phyloP scores from a whole-genome alignment of 2,797 vertebrate genomes.

The Spinus olivaceus region DNA sequence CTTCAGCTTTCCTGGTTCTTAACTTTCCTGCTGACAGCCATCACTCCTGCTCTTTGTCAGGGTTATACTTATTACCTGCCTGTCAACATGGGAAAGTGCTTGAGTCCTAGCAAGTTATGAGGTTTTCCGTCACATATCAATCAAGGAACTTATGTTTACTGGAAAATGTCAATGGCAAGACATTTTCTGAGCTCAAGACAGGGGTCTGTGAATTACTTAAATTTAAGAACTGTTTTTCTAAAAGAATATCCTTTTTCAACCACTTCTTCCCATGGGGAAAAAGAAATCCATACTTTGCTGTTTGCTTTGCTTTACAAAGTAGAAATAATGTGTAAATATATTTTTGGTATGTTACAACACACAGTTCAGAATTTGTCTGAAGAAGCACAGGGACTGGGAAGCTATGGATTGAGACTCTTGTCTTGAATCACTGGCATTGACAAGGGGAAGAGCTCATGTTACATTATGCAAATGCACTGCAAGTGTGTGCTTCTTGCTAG shows the following conservation, averaged over 20 bases:
- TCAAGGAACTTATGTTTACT: neutral
- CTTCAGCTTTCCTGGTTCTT: neutral
- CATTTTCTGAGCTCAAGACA: neutral
- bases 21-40: neutral
- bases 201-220: neutral
- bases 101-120: neutral
- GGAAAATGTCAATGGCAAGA: neutral
- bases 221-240: neutral
- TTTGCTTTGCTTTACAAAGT: neutral
- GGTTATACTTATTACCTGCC: neutral
- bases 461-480: neutral
- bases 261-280: neutral
- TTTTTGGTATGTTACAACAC: neutral
- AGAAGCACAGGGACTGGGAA: neutral
- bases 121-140: neutral
- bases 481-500: neutral
- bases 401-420: neutral
- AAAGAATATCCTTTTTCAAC: neutral
- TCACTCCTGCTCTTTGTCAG: neutral
- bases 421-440: neutral
- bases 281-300: neutral
- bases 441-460: neutral
- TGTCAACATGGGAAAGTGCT: neutral
- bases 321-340: neutral
- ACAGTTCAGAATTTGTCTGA: neutral